Base-by-base conservation (phyloP, 2,797 vertebrate genomes). In the Catharus ustulatus region DNA sequence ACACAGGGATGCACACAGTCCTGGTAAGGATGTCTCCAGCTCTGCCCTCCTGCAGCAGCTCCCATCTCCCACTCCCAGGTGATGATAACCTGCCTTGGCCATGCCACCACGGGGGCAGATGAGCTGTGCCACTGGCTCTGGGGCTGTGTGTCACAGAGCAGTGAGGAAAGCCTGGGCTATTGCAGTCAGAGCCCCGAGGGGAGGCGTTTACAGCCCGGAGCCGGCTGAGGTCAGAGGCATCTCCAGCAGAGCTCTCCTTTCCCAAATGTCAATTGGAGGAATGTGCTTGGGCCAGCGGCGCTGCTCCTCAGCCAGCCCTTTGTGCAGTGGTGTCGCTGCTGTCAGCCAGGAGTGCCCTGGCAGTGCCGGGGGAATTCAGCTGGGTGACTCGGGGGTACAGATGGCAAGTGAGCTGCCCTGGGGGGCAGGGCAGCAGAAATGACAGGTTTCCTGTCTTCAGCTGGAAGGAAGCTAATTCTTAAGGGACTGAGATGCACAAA, bases 1-100 rank as follows among this genome's bases (percentile, higher is more conserved):
- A 99, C 97, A 99, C 98, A 0, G 99, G 99, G 92, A 99, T 99
- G 99, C 99, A 99, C 98, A 99, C 99, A 0, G 98, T 99, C n/a
- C 97, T 99, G 99, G 99, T 99, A 98, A 99, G 99, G 69, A 72
- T 48, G 1, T 45, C 58, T n/a, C 29, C 45, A 27, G 30, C 82
- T n/a, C 72, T 17, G 34, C 63, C 11, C 21, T 3, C 49, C 77
- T 19, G 0, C 51, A n/a, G 38, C 13, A 1, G 1, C 40, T 54
- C 75, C 75, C 75, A 5, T 10, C 49, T 82, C 67, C 58, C 27
- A 0, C 49, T 42, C 51, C 3, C 45, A 2, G 20, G 51, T 0
- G 1, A 19, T 4, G 34, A 0, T 0, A 13, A 11, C 32, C 26
- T 24, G 54, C 59, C 36, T 23, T 2, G 54, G 32, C 69, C 0